Evolutionary conservation across 2,888 invertebrate genomes (phyloP).

Genomic region (Drosophila dives): DNA sequence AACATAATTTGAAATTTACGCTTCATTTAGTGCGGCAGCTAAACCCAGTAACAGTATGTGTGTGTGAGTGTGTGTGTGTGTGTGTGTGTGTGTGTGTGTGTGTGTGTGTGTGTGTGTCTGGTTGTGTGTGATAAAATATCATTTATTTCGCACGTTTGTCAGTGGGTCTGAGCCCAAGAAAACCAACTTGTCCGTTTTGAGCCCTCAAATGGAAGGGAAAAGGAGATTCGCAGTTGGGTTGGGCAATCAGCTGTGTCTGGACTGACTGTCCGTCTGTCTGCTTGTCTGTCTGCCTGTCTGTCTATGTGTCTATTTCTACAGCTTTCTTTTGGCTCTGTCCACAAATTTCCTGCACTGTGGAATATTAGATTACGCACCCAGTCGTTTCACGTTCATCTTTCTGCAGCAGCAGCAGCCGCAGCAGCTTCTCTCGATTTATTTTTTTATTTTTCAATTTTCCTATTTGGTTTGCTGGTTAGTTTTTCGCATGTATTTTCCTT

Average conservation of each 20-base stretch:
- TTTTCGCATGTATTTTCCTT: conserved; percentile 36
- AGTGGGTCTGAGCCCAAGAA: conserved; percentile 31
- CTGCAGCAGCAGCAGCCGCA: conserved; percentile 19
- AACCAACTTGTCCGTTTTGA: conserved; percentile 53
- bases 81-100: conserved; percentile 15
- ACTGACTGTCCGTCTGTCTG: conserved; percentile 7
- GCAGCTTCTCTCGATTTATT: conserved; percentile 57
- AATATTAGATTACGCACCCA: conserved; percentile 71
- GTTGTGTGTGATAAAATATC: conserved; percentile 59
- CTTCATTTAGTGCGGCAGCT: conserved; percentile 56
- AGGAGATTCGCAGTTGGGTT: not conserved
- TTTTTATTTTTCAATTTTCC: conserved; percentile 66
- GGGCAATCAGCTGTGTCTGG: conserved; percentile 57
- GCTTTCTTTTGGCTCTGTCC: conserved; percentile 43
- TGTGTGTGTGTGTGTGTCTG: conserved; percentile 14
- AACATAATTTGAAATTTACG: conserved; percentile 73
- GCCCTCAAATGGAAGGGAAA: conserved; percentile 2
- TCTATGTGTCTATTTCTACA: conserved; percentile 23
- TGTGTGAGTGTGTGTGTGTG: conserved; percentile 7
- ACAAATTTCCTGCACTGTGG: conserved; percentile 72
- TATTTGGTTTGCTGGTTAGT: conserved; percentile 63
- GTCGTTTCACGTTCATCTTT: conserved; percentile 43
- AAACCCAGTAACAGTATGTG: not conserved
- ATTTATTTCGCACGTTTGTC: conserved; percentile 67
- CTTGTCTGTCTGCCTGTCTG: conserved; percentile 1